Conservation (phyloP, 1,140 invertebrate species). For the Drosophila bocki region DNA sequence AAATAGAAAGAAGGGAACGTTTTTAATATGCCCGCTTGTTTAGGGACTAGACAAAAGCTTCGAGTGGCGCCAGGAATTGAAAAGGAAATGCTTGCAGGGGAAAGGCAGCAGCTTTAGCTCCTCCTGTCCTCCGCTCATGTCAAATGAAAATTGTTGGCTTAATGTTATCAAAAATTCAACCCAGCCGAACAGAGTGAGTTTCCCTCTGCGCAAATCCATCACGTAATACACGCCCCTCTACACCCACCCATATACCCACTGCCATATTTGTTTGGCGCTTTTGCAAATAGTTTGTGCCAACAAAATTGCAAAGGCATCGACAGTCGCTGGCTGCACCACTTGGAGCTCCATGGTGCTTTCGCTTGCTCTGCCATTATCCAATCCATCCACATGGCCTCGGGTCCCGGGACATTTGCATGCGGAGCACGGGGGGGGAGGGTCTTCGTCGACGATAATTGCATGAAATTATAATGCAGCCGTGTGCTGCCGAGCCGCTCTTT, state of each 20-base stretch:
- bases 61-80: conserved; percentile 63
- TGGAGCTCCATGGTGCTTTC: conserved; percentile 5
- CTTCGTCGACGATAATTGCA: conserved; percentile 76
- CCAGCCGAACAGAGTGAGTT: not conserved
- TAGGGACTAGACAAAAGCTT: conserved; percentile 66
- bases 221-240: conserved; percentile 52
- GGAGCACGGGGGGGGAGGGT: conserved; percentile 1
- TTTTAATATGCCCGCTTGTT: conserved; percentile 68
- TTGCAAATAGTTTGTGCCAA: conserved; percentile 64
- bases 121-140: conserved; percentile 32
- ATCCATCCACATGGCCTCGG: conserved; percentile 46
- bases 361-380: conserved; percentile 40
- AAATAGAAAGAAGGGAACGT: conserved; percentile 66
- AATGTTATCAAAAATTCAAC: conserved; percentile 76
- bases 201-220: conserved; percentile 41
- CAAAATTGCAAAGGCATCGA: conserved; percentile 61
- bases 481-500: conserved; percentile 24
- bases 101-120: not conserved
- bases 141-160: conserved; percentile 77
- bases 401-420: conserved; percentile 57
- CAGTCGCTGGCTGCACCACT: conserved; percentile 34
- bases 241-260: conserved; percentile 38
- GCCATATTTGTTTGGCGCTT: conserved; percentile 71
- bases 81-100: conserved; percentile 27
- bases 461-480: conserved; percentile 81